Percentiles rank a stretch among this genome's conserved stretches.
Conservation (phyloP, 2,888 invertebrate genomes). For the Bugulina stolonifera region DNA sequence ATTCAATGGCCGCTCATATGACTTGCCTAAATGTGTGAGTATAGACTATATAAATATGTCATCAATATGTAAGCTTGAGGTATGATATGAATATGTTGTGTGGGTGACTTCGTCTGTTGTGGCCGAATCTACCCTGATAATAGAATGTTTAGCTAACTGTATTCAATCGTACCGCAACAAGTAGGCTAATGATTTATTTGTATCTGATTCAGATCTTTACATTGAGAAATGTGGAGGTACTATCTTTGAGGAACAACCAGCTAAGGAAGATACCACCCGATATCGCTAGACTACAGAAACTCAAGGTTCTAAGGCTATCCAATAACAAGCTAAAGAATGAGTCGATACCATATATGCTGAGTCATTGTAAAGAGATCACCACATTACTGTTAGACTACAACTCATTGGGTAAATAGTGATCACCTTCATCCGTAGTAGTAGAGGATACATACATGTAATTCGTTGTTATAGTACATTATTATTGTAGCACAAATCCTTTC, state of each 20-base stretch:
- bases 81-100: no score
- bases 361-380: constrained; percentile 51
- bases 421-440: no score
- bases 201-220: constrained; percentile 56
- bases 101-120: no score
- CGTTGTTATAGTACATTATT: no score
- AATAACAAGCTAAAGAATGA: constrained; percentile 55
- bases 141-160: no score
- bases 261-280: constrained; percentile 53
- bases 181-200: no score
- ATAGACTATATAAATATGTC: background rate
- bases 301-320: constrained; percentile 53
- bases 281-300: constrained; percentile 52
- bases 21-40: constrained; percentile 22
- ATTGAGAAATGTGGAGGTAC: constrained; percentile 50
- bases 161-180: no score
- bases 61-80: no score
- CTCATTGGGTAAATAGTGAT: constrained; percentile 37
- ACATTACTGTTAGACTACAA: constrained; percentile 55
- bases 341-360: constrained; percentile 54
- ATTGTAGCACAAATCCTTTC: no score
- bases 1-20: background rate
- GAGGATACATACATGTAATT: no score
- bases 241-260: constrained; percentile 55
- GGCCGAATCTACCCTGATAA: no score